Base-by-base conservation (phyloP, 2,888 invertebrate species). In the Lycaena phlaeas region DNA sequence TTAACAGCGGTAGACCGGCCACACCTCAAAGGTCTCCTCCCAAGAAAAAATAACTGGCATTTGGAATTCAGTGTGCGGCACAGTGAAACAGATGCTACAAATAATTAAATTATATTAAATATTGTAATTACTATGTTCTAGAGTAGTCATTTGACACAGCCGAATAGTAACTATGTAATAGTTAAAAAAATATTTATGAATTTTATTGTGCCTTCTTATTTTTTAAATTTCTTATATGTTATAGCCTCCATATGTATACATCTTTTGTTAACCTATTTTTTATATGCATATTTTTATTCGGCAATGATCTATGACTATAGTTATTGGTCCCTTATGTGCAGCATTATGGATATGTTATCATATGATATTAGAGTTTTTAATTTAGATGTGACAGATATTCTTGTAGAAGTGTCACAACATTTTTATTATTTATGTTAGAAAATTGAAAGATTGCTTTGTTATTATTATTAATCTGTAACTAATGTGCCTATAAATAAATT, bases 1-100 rank as follows among this genome's bases (percentile, higher is more conserved):
- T 93, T 81, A 93, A 93, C 78, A 92, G 93, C 50, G 92, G 92
- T 49, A 89, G 96, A 86, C 91, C 94, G 52, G 90, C 92, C 54
- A 94, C 94, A 64, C 93, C 94, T 56, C 94, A 93, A 68, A 89
- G 92, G 67, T 92, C 92, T 82, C 78, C 88, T 78, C 89, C 89
- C 49, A 87, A 85, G 68, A 88, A 88, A 79, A 92, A 92, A 89
- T 91, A 91, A 90, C 86, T 84, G 70, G 60, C 64, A 59, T 70
- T 70, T 59, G 71, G 73, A 57, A 68, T 73, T 73, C 76, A 75
- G 78, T 82, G 79, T 70, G 69, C 79, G 70, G 79, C 82, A 68
- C 84, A 84, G 77, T 81, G 78, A 82, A 70, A 75, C 61, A 70
- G 71, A 78, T 75, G 76, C 78, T 79, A 79, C 81, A 81, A 81